Evolutionary conservation across 2,888 invertebrate genomes (phyloP), one percentile per base, ranked within the genome.

Genomic region (Cinara cedri): DNA sequence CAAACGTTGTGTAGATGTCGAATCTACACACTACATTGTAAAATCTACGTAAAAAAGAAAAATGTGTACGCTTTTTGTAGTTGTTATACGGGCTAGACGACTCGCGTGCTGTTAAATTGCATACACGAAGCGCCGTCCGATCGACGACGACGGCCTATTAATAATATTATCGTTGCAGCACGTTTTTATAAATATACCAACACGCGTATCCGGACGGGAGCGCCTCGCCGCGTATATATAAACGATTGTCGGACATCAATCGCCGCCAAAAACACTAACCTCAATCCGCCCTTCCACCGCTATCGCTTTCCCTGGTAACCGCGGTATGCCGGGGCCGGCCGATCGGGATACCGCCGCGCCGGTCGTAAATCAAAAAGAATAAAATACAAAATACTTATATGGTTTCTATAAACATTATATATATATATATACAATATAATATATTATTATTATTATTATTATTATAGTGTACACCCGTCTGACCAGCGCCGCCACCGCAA

Each of bases 41-140:
- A n/a, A n/a, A n/a, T n/a, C n/a, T n/a, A n/a, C n/a, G n/a, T n/a
- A n/a, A n/a, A n/a, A n/a, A n/a, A n/a, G n/a, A n/a, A n/a, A n/a
- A n/a, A n/a, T n/a, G n/a, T n/a, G n/a, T n/a, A n/a, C n/a, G n/a
- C n/a, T n/a, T n/a, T n/a, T n/a, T n/a, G n/a, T n/a, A n/a, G n/a
- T n/a, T n/a, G n/a, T n/a, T n/a, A n/a, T n/a, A n/a, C 34, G 34
- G 34, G 6, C n/a, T 42, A 55, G 16, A 51, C 14, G 34, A 62
- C 72, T 14, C 9, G 51, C 21, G 26, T 66, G 75, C 65, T 66
- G 26, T 14, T 75, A 75, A 44, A 75, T 75, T 75, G 75, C 75
- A 55, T 75, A 75, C n/a, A 13, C 65, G 3, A 24, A 24, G 24
- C 54, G 75, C 75, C 75, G 55, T 46, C 4, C 11, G 49, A 46